Percentiles rank a stretch among this genome's conserved stretches.
Conservation (phyloP, 2,797 vertebrate species). For the Cygnus olor region DNA sequence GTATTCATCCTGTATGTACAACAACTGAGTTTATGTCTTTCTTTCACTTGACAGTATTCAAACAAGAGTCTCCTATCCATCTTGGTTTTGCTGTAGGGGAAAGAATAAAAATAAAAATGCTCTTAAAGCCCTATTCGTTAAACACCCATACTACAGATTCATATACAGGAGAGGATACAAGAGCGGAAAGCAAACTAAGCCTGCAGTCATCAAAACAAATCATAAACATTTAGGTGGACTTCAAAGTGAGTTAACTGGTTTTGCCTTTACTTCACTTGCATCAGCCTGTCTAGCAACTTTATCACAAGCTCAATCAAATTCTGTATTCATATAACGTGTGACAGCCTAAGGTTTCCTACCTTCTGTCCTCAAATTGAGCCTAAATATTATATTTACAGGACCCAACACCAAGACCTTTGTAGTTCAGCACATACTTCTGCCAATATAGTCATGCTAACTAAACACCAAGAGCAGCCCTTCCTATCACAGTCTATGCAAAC, state of each 20-base stretch:
- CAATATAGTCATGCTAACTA: background rate
- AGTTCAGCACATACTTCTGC: background rate
- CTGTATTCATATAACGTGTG: rapidly evolving
- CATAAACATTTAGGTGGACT: background rate
- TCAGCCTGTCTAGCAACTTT: background rate
- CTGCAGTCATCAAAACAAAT: background rate
- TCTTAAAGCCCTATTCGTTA: background rate
- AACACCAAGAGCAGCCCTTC: background rate
- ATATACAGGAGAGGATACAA: background rate
- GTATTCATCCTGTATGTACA: background rate
- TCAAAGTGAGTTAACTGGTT: background rate
- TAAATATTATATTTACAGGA: rapidly evolving
- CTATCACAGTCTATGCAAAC: background rate
- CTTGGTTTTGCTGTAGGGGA: background rate
- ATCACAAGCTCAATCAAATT: background rate
- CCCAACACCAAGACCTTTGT: background rate
- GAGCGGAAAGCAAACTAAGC: background rate
- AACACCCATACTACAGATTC: background rate
- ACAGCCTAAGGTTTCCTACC: background rate
- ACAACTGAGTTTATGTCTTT: background rate
- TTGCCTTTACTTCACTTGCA: background rate
- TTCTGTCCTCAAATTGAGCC: background rate
- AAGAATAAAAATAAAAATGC: background rate
- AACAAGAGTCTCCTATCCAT: background rate
- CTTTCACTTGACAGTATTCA: background rate